A percentile compares a stretch with the other conserved stretches of the same genome.
phyloP scores from a whole-genome alignment of 1,140 invertebrate species.

The Akabosia matsudoensis region DNA sequence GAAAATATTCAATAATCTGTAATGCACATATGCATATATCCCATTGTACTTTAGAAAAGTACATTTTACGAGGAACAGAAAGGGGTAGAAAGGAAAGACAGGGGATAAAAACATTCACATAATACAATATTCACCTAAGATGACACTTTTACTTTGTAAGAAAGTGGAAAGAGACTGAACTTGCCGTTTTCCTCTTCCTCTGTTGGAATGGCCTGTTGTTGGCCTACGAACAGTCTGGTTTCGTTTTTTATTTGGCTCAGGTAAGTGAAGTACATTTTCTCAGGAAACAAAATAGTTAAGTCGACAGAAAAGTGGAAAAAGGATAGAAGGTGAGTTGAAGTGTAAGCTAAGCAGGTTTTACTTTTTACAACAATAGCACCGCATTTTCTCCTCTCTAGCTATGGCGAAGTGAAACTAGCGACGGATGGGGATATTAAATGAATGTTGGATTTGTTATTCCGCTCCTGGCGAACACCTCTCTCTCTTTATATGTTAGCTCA shows the following conservation, averaged over 20 bases:
- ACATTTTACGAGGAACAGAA: too few species aligned
- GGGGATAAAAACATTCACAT: too few species aligned
- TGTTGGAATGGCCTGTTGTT: background rate
- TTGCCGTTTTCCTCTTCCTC: background rate
- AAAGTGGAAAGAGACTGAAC: background rate
- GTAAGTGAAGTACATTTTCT: background rate
- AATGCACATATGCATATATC: too few species aligned
- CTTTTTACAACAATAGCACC: background rate
- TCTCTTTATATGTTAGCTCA: too few species aligned
- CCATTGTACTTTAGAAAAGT: too few species aligned
- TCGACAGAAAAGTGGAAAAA: too few species aligned
- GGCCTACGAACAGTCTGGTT: too few species aligned
- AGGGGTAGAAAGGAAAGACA: too few species aligned
- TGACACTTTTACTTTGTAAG: background rate
- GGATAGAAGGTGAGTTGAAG: background rate
- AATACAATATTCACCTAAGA: constrained; percentile 2
- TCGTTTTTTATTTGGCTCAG: background rate
- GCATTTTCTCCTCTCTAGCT: background rate
- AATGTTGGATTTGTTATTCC: background rate
- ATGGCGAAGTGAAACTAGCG: background rate
- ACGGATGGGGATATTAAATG: background rate
- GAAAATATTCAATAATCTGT: too few species aligned
- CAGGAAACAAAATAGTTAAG: background rate
- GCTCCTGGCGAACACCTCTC: background rate
- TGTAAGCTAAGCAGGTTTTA: background rate